Evolutionary conservation across 2,888 invertebrate species (phyloP).

Genomic region (Fissipunctia ypsillon): DNA sequence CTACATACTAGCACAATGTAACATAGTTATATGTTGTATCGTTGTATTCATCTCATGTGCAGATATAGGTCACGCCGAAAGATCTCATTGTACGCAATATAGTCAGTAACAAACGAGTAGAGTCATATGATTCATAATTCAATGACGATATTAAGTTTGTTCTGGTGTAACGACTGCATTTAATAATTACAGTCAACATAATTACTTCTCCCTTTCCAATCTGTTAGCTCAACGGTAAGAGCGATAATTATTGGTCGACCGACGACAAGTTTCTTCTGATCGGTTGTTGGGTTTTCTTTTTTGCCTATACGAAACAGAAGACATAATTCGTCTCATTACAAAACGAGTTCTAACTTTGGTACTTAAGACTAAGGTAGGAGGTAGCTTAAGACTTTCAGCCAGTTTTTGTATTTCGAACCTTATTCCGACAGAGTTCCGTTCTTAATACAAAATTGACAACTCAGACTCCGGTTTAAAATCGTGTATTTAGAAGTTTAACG

Average conservation of each 20-base stretch:
- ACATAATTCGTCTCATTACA: background rate
- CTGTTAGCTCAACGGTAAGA: background rate
- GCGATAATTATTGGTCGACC: background rate
- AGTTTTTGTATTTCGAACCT: background rate
- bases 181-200: slow-evolving; percentile 17
- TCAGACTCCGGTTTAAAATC: background rate
- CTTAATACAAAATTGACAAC: background rate
- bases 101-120: slow-evolving; percentile 1
- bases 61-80: slow-evolving; percentile 46
- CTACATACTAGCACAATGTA: slow-evolving; percentile 25
- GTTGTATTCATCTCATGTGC: slow-evolving; percentile 32
- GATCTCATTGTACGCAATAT: slow-evolving; percentile 30
- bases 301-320: background rate
- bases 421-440: background rate
- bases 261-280: slow-evolving; percentile 4
- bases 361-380: too few relatives aligned
- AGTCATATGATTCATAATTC: slow-evolving; percentile 29
- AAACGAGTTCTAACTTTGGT: background rate
- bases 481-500: background rate
- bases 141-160: slow-evolving; percentile 22
- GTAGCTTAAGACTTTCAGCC: background rate
- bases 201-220: slow-evolving; percentile 14
- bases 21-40: slow-evolving; percentile 3
- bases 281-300: background rate
- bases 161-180: slow-evolving; percentile 36